Evolutionary conservation across 2,888 invertebrate species (phyloP), one percentile per base, ranked within the genome.

Genomic region (Cabera pusaria): DNA sequence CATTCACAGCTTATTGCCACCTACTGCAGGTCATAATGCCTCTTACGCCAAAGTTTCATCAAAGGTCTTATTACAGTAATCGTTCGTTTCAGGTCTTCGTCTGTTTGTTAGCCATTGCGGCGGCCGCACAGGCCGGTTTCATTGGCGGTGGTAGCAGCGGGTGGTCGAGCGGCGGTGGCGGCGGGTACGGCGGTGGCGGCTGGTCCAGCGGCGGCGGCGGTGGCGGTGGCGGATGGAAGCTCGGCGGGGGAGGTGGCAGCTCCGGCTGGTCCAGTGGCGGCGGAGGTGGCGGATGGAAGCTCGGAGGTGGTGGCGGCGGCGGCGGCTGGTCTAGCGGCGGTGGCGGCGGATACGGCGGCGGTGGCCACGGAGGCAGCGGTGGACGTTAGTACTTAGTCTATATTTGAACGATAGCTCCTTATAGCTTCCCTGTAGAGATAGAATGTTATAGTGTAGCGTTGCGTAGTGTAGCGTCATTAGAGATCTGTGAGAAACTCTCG

Each of bases 71-170:
- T n/a, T n/a, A n/a, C n/a, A n/a, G n/a, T n/a, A n/a, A n/a, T n/a
- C n/a, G n/a, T n/a, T n/a, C n/a, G n/a, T n/a, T n/a, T 1, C 74
- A 88, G 87, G 78, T 87, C 49, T 86, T 88, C 71, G 75, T 87
- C 35, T 88, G 87, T 60, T 61, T 88, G 19, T 67, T 88, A 63
- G 81, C 81, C 41, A 53, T 86, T 44, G 77, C 79, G 45, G 85
- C 73, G 38, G 79, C 61, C 48, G 73, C 70, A 12, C 70, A 72
- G 26, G 86, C 84, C 62, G 87, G 87, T 6, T 79, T 66, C 48
- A 77, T 83, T 39, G 65, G 63, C 36, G 65, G 64, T 22, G 66
- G 66, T 18, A 60, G 66, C 14, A 49, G 65, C 16, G 56, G 64
- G 8, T 61, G 68, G 14, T 44, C 54, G 33, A 49, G 59, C 38